A percentile compares a stretch with the other conserved stretches of the same genome.
Conservation (phyloP, 2,113 vertebrate species). For the Dipodomys ordii region DNA sequence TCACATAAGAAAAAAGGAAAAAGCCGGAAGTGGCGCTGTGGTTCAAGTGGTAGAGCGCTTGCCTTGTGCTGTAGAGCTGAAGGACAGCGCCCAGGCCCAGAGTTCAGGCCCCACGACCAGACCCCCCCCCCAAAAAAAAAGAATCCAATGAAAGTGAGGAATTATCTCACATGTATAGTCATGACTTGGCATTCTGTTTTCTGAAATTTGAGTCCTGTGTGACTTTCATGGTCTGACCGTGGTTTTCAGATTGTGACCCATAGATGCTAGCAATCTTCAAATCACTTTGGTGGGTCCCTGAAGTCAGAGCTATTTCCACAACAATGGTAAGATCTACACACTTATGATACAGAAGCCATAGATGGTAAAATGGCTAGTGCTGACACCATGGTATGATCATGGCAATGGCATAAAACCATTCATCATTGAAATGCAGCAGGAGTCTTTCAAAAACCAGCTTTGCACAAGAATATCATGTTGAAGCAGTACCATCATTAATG, state of each 20-base stretch:
- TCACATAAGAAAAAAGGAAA: too few species aligned
- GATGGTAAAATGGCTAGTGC: not conserved
- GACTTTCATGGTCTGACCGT: not conserved
- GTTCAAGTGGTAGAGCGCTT: too few species aligned
- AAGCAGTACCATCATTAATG: not conserved
- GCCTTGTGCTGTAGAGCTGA: too few species aligned
- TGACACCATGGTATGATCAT: not conserved
- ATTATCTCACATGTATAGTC: not conserved
- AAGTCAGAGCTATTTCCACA: not conserved
- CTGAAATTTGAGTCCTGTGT: not conserved
- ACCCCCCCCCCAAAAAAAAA: too few species aligned
- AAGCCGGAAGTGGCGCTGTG: too few species aligned
- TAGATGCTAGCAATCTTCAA: not conserved
- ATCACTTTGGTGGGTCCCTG: not conserved
- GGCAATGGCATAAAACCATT: not conserved
- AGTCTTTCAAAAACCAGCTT: not conserved
- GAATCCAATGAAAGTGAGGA: not conserved
- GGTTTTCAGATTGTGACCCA: not conserved
- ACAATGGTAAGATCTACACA: not conserved
- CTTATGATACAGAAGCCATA: not conserved
- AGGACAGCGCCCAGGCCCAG: too few species aligned
- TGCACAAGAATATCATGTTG: not conserved
- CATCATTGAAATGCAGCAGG: not conserved
- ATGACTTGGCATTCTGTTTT: too few species aligned
- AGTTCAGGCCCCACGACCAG: too few species aligned